These are phyloP conservation scores for Adelges cooleyi DNA, from an alignment of 1,140 invertebrate species.

Conservation along the genomic window DNA sequence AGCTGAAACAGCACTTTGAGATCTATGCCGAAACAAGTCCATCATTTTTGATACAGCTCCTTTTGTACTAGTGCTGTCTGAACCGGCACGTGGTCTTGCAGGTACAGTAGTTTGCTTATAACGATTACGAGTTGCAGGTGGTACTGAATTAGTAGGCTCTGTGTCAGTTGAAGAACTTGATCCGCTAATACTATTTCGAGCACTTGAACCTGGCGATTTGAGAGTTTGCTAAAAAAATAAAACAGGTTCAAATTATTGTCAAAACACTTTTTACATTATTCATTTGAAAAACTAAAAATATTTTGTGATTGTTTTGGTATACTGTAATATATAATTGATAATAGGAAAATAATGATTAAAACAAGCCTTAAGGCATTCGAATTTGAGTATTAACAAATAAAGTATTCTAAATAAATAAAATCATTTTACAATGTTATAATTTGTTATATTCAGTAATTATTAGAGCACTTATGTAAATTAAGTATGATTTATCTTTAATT, in stretches of 20 bases:
- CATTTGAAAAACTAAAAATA: no score
- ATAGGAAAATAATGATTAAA: no score
- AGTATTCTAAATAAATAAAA: no score
- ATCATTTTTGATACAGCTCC: constrained; percentile 78
- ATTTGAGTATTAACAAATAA: no score
- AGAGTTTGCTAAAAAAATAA: constrained; percentile 37
- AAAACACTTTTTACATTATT: no score
- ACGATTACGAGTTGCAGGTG: constrained; percentile 18
- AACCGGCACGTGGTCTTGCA: constrained; percentile 42
- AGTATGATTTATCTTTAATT: no score
- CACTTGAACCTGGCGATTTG: constrained; percentile 35
- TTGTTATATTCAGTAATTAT: no score
- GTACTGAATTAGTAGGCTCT: constrained; percentile 7
- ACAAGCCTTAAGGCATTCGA: no score
- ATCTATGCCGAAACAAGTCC: constrained; percentile 73
- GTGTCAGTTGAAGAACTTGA: constrained; percentile 31
- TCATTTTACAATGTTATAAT: no score
- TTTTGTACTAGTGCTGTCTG: constrained; percentile 39
- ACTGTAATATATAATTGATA: no score
- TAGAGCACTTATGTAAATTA: no score
- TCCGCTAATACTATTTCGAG: constrained; percentile 31
- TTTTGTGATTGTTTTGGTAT: no score
- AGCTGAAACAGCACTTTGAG: constrained; percentile 54
- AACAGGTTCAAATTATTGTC: neutral
- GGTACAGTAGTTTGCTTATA: constrained; percentile 14